Percentiles rank a stretch among this genome's conserved stretches.
Conservation (phyloP, 1,140 invertebrate species). For the Penaeus indicus region DNA sequence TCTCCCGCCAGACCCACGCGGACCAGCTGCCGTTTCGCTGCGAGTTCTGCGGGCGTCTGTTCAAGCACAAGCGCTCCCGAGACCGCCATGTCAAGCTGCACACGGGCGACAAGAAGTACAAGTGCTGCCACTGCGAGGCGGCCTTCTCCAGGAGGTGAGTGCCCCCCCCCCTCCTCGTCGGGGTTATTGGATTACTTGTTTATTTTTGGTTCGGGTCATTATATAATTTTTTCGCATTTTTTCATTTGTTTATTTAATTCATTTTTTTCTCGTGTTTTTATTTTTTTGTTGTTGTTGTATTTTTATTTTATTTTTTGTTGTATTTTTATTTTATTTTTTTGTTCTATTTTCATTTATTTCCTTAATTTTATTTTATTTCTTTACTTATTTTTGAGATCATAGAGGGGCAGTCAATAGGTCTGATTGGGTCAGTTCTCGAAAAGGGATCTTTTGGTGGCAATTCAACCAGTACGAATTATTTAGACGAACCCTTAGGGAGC, state of each 20-base stretch:
- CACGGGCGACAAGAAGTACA: conserved; percentile 93
- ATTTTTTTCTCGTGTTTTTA: neutral
- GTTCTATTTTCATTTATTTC: no score
- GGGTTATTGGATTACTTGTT: neutral
- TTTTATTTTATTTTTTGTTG: no score
- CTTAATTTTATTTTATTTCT: no score
- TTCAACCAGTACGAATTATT: no score
- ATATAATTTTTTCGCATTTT: neutral
- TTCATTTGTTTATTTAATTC: neutral
- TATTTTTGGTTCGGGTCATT: neutral
- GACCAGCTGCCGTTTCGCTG: conserved; percentile 92
- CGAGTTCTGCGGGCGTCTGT: conserved; percentile 88
- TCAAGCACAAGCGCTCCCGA: conserved; percentile 94
- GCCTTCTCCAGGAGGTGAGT: conserved; percentile 91
- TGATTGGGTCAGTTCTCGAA: no score
- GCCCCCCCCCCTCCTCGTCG: no score
- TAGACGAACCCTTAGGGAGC: no score
- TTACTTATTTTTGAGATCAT: no score
- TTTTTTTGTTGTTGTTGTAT: no score
- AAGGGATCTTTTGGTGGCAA: no score
- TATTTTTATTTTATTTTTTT: no score
- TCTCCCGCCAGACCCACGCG: conserved; percentile 80
- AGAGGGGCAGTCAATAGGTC: no score
- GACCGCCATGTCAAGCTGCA: conserved; percentile 96
- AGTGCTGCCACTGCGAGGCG: conserved; percentile 90